phyloP scores from a whole-genome alignment of 2,888 invertebrate species.

The Nemotelus nigrinus region DNA sequence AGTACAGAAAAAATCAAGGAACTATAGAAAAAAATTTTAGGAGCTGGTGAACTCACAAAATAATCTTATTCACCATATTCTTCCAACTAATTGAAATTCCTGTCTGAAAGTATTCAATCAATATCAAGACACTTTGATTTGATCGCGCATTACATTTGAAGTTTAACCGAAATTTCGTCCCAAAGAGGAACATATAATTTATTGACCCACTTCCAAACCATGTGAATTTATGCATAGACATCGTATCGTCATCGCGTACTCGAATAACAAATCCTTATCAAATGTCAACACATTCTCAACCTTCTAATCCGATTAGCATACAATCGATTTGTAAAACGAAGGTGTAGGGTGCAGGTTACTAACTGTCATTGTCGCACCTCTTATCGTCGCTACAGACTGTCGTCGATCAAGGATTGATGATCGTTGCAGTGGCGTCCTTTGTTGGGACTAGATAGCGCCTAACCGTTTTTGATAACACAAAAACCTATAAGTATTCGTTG shows the following conservation, averaged over 20 bases:
- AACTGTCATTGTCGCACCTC: conserved; percentile 5
- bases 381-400: neutral
- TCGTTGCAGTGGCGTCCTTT: neutral
- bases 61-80: no score
- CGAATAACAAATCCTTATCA: conserved; percentile 43
- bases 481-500: no score
- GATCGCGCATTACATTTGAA: neutral
- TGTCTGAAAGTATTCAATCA: conserved; percentile 18
- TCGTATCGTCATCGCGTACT: neutral
- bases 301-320: conserved; percentile 48
- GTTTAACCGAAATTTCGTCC: conserved; percentile 21
- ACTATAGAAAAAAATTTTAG: no score
- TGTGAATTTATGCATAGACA: conserved; percentile 1
- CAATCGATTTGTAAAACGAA: conserved; percentile 46
- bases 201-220: conserved; percentile 30
- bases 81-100: no score
- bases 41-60: no score
- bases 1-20: no score
- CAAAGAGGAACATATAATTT: conserved; percentile 15
- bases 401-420: neutral
- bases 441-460: neutral
- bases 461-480: no score
- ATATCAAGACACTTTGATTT: neutral
- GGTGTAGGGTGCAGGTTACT: conserved; percentile 41
- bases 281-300: conserved; percentile 36